phyloP scores from a whole-genome alignment of 2,797 vertebrate species.

The Ibycter americanus region DNA sequence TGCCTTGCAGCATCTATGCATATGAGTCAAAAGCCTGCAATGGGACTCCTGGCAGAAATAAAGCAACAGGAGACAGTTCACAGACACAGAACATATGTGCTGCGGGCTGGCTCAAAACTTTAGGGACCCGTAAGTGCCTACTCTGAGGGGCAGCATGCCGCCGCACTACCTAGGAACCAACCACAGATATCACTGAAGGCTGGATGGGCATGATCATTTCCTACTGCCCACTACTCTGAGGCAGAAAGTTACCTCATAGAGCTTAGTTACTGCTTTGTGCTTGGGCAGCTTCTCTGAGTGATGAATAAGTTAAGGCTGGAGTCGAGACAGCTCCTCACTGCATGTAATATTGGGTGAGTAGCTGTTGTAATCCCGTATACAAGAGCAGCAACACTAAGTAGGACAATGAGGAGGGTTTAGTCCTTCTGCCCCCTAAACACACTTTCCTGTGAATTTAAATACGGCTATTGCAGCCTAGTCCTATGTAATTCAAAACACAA shows the following conservation, averaged over 20 bases:
- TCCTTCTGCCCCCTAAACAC: neutral
- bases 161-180: neutral
- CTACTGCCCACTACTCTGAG: neutral
- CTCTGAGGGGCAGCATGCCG: neutral
- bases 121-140: accelerated
- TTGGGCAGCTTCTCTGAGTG: neutral
- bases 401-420: neutral
- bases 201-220: neutral
- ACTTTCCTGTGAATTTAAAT: neutral
- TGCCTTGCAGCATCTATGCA: neutral
- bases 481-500: neutral
- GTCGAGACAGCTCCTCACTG: neutral
- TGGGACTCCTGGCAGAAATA: neutral
- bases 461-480: neutral
- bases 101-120: neutral
- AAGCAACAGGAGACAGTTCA: neutral
- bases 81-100: accelerated
- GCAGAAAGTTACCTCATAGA: neutral
- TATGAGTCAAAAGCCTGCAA: neutral
- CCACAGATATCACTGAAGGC: accelerated
- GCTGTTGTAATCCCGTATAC: neutral
- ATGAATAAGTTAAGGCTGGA: neutral
- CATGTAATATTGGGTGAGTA: neutral
- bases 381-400: neutral
- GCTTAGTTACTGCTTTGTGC: neutral